Evolutionary conservation across 2,888 invertebrate species (phyloP).

Genomic region (Tachystola acroxantha): DNA sequence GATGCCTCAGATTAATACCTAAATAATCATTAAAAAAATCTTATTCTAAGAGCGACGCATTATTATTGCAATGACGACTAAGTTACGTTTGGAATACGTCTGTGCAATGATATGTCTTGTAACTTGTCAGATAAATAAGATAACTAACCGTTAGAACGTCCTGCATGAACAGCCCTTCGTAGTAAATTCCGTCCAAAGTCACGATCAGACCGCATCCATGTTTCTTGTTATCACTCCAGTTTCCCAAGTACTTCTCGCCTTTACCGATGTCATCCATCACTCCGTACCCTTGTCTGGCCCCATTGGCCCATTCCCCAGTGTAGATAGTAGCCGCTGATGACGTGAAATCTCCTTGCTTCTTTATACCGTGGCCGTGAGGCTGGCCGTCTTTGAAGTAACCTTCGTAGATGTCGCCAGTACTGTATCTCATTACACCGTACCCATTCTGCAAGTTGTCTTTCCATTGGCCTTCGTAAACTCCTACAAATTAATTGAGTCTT

Average conservation of each 20-base stretch:
- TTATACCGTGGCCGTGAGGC: conserved; percentile 91
- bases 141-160: conserved; percentile 84
- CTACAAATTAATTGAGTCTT: conserved; percentile 54
- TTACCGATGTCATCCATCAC: conserved; percentile 91
- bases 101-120: no score
- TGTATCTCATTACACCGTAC: conserved; percentile 85
- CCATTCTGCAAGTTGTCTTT: conserved; percentile 91
- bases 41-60: no score
- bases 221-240: conserved; percentile 90
- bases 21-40: no score
- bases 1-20: no score
- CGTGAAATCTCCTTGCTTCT: conserved; percentile 88
- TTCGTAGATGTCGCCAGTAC: conserved; percentile 89
- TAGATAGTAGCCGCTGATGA: conserved; percentile 87
- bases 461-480: conserved; percentile 89
- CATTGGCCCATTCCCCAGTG: conserved; percentile 92
- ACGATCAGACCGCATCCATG: conserved; percentile 92
- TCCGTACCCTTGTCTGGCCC: conserved; percentile 90
- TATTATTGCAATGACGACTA: not conserved
- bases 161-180: conserved; percentile 91
- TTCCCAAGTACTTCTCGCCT: conserved; percentile 94
- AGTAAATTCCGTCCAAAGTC: conserved; percentile 93
- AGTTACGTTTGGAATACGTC: no score
- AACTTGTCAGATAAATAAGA: not conserved
- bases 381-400: conserved; percentile 92